Percentiles rank a stretch among this genome's conserved stretches.
phyloP scores from a whole-genome alignment of 2,113 vertebrate genomes.

The Chloebia gouldiae region DNA sequence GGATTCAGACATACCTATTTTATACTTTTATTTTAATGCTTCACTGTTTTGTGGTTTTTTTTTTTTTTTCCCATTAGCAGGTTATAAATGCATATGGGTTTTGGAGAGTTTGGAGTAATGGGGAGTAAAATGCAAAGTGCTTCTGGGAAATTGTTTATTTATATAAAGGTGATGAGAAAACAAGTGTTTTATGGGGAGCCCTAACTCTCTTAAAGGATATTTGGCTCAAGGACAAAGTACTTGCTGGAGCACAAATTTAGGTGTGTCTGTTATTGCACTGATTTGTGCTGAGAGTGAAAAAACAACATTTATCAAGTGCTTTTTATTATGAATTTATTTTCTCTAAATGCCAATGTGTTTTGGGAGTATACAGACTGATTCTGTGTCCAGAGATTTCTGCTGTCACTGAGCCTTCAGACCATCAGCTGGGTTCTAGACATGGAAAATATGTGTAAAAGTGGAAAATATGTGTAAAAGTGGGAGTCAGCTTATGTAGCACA shows the following conservation, averaged over 20 bases:
- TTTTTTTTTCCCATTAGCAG: not conserved
- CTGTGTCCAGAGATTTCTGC: not conserved
- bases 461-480: fast-evolving
- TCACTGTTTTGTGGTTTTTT: too few species aligned
- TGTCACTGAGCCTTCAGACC: not conserved
- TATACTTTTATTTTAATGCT: not conserved
- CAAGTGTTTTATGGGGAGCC: not conserved
- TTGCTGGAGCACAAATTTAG: not conserved
- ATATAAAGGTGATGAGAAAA: not conserved
- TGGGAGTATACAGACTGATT: not conserved
- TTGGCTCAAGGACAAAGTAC: not conserved
- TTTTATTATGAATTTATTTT: not conserved
- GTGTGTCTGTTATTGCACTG: not conserved
- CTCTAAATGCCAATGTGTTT: not conserved
- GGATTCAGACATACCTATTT: not conserved
- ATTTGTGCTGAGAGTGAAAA: not conserved
- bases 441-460: fast-evolving
- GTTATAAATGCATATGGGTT: not conserved
- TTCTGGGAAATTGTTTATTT: not conserved
- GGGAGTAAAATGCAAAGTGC: not conserved
- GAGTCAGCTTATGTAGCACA: not conserved
- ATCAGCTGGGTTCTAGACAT: not conserved
- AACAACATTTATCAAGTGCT: fast-evolving
- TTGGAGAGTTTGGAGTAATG: not conserved
- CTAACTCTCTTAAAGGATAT: not conserved